Evolutionary conservation across 2,797 vertebrate species (phyloP), one percentile per base, ranked within the genome.

Genomic region (Margarornis squamiger): DNA sequence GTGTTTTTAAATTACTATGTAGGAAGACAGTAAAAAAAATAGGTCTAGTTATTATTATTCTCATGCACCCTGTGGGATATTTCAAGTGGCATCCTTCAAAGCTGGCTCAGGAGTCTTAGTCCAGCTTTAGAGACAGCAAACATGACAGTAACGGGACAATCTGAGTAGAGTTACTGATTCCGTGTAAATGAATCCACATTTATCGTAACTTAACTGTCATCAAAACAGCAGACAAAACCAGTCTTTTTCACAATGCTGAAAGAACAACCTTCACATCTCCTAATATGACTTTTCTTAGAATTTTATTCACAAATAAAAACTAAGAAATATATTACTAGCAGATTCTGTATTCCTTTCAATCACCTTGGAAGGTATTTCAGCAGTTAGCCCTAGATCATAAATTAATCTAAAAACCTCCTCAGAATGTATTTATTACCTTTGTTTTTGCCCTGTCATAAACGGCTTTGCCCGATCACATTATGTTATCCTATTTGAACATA

Each of bases 141-240:
- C 23, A 63, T 72, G 68, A 93, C 72, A 94, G 45, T 68, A 78
- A 65, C 86, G 62, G 84, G 77, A 93, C 62, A 95, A 58, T 45
- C 75, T 43, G 46, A 12, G 48, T 65, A 48, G 81, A 79, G 61
- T 57, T 88, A 66, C 19, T n/a, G 57, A 88, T 68, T 87, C 57
- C 65, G 77, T 74, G 77, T 55, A 87, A 95, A 88, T 61, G 38
- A 82, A 61, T 36, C 26, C 11, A 66, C 4, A 62, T 88, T 83
- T 75, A 91, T 20, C 19, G 5, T 34, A 91, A 85, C 34, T 65
- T 43, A 86, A 52, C 24, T 87, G 87, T 29, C 4, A 23, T 16
- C 30, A 77, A 71, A 73, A 41, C 7, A 45, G 22, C 70, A 46
- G 38, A 70, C 30, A 71, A 81, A 71, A 36, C 4, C 63, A 90